phyloP scores from a whole-genome alignment of 2,113 vertebrate species.

The Bombycilla garrulus region DNA sequence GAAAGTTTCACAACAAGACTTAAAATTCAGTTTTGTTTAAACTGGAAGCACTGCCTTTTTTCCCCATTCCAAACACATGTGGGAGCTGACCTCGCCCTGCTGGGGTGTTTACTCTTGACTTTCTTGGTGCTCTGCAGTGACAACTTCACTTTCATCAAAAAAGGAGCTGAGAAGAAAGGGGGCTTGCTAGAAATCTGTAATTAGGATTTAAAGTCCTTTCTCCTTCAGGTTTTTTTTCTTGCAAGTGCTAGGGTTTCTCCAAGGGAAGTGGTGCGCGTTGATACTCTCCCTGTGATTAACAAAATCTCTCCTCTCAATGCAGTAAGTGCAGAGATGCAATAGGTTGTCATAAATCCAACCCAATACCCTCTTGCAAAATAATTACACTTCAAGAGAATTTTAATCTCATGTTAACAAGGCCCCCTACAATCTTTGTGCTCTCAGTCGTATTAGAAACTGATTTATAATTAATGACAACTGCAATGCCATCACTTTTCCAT shows the following conservation, averaged over 20 bases:
- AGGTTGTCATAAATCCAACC: conserved; percentile 7
- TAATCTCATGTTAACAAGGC: conserved; percentile 68
- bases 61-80: rapidly evolving
- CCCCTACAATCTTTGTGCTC: conserved; percentile 58
- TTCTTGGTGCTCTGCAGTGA: neutral
- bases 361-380: conserved; percentile 48
- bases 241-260: neutral
- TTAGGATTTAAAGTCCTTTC: neutral
- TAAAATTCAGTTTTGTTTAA: neutral
- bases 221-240: neutral
- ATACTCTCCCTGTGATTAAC: neutral
- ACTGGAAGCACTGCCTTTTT: neutral
- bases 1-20: neutral
- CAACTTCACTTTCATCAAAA: neutral
- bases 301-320: neutral
- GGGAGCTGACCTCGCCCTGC: neutral
- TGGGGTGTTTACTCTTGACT: neutral
- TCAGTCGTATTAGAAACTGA: conserved; percentile 69
- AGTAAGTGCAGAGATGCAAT: neutral
- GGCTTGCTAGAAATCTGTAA: neutral
- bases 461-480: conserved; percentile 72
- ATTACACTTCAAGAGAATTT: conserved; percentile 65
- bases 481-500: conserved; percentile 31
- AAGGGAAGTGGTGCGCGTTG: neutral
- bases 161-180: neutral